Evolutionary conservation across 2,797 vertebrate species (phyloP).

Genomic region (Paratrypauchen microcephalus): DNA sequence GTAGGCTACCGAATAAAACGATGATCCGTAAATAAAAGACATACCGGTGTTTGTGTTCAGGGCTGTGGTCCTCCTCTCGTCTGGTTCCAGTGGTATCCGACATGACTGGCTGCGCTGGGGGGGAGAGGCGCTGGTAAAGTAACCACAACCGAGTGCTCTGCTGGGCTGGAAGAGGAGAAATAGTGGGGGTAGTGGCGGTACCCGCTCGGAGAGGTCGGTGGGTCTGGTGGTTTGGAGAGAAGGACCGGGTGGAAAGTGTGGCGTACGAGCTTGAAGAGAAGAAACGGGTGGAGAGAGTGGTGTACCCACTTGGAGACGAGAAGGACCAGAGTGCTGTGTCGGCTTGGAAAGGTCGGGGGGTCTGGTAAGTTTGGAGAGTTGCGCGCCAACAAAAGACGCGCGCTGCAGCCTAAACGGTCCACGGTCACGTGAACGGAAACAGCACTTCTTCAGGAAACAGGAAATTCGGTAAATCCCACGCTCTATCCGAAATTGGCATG

Average conservation of each 20-base stretch:
- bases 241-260: neutral
- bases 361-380: neutral
- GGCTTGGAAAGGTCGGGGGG: neutral
- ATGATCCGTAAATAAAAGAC: neutral
- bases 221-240: neutral
- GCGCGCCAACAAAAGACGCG: constrained; percentile 57
- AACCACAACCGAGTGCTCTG: no score
- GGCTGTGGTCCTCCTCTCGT: neutral
- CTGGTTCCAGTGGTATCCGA: neutral
- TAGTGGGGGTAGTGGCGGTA: neutral
- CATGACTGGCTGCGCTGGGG: neutral
- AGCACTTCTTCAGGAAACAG: neutral
- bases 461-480: no score
- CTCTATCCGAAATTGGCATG: no score
- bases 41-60: constrained; percentile 2
- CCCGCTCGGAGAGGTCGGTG: no score
- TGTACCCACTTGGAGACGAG: neutral
- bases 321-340: no score
- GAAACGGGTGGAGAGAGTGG: neutral
- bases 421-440: constrained; percentile 41
- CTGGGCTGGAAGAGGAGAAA: neutral
- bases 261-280: neutral
- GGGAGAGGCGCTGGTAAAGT: neutral
- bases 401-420: constrained; percentile 18
- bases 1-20: no score